Evolutionary conservation across 2,797 vertebrate genomes (phyloP).

Genomic region (Anisognathus igniventris): DNA sequence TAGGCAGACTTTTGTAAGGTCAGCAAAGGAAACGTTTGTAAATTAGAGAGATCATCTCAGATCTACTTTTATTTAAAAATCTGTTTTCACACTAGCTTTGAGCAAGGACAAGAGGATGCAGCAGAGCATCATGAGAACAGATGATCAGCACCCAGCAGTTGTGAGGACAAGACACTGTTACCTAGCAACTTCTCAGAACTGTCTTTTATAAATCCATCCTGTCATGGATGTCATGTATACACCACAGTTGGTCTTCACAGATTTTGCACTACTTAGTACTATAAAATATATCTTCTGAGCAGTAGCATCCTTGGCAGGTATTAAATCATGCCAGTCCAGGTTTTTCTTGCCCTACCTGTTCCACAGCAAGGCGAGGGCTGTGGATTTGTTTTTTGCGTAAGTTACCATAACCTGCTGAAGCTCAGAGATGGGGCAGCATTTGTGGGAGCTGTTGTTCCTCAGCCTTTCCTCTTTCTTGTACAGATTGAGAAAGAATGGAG

Average conservation of each 20-base stretch:
- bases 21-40: background rate
- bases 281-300: background rate
- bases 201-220: constrained; percentile 8
- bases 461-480: background rate
- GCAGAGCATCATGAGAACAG: background rate
- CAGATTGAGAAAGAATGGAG: background rate
- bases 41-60: background rate
- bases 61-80: background rate
- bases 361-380: background rate
- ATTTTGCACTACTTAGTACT: background rate
- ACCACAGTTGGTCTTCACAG: background rate
- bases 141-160: background rate
- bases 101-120: background rate
- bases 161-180: constrained; percentile 30
- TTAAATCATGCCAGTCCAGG: background rate
- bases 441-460: background rate
- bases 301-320: background rate
- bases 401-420: background rate
- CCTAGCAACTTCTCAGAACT: constrained; percentile 43
- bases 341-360: background rate
- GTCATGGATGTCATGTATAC: background rate
- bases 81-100: background rate
- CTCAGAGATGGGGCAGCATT: background rate
- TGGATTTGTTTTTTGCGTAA: background rate
- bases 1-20: background rate